Conservation (phyloP, 2,113 vertebrate species). For the Charadrius vociferus region DNA sequence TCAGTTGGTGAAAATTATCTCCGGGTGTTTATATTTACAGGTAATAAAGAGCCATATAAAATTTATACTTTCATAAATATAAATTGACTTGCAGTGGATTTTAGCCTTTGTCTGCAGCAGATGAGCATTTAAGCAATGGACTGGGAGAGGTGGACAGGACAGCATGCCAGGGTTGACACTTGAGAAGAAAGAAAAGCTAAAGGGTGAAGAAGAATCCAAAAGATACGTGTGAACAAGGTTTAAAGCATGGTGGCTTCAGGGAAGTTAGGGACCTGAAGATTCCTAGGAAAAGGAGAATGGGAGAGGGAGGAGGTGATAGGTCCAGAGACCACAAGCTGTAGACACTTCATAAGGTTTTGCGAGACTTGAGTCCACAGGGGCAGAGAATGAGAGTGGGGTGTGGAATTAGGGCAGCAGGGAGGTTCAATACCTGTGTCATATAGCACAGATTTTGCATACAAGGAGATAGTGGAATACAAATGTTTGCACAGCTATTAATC, state of each 20-base stretch:
- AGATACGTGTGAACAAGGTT: fast-evolving
- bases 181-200: neutral
- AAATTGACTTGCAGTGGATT: neutral
- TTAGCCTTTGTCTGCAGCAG: neutral
- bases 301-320: neutral
- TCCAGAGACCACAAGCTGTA: neutral
- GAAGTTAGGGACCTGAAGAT: neutral
- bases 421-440: neutral
- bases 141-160: neutral
- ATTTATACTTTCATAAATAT: neutral
- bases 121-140: neutral
- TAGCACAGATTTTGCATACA: neutral
- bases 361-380: neutral
- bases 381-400: neutral
- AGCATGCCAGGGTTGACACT: neutral
- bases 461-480: neutral
- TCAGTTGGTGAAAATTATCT: neutral
- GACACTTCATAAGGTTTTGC: neutral
- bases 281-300: neutral
- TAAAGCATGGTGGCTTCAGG: neutral
- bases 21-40: neutral
- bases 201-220: neutral
- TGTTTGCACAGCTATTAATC: neutral
- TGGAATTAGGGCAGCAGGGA: neutral
- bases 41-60: neutral